Conservation (phyloP, 2,888 invertebrate species). For the Aquatica leii region DNA sequence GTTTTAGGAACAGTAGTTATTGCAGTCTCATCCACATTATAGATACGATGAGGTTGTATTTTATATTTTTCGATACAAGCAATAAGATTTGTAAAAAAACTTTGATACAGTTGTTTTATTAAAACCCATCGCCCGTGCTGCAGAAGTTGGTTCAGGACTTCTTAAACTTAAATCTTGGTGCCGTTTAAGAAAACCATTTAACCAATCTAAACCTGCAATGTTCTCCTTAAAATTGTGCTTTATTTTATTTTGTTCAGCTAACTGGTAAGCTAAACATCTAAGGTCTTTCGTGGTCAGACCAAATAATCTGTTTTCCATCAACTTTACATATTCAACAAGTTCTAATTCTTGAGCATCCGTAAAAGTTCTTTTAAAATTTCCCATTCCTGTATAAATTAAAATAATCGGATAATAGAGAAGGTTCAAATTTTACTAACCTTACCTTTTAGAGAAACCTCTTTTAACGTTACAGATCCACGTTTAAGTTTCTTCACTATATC, state of each 20-base stretch:
- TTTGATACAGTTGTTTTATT: constrained; percentile 1
- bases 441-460: neutral
- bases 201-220: neutral
- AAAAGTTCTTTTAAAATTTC: no score
- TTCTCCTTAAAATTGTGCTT: constrained; percentile 1
- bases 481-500: neutral
- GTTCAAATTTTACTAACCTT: neutral
- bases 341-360: no score
- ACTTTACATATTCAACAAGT: no score
- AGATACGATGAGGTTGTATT: neutral
- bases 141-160: neutral
- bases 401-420: no score
- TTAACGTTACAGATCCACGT: no score
- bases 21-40: neutral
- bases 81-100: neutral
- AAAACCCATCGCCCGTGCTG: neutral
- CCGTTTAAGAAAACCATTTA: no score
- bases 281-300: neutral
- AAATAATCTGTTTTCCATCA: neutral
- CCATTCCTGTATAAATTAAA: no score
- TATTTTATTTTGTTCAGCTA: neutral
- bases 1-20: neutral
- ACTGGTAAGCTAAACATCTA: neutral
- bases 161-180: neutral
- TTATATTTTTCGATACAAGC: neutral